phyloP scores from a whole-genome alignment of 2,888 invertebrate species.

The Apocheima hispidaria region DNA sequence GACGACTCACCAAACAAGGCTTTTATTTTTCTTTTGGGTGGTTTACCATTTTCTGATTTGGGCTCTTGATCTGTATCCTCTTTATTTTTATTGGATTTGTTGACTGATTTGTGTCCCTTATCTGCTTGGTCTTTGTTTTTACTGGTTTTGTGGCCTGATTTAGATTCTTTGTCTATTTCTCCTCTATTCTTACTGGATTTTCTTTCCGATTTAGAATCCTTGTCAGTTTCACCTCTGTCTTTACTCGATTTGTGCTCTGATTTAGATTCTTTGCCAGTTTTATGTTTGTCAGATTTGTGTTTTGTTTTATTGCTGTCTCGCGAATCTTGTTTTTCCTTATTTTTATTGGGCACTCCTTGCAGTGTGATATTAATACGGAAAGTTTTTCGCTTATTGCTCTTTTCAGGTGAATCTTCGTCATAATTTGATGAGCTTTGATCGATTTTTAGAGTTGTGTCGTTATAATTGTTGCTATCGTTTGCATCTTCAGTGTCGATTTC shows the following conservation, averaged over 20 bases:
- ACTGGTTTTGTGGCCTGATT: slow-evolving; percentile 31
- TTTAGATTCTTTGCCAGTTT: slow-evolving; percentile 7
- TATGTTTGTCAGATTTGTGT: slow-evolving; percentile 25
- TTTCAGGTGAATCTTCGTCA: slow-evolving; percentile 32
- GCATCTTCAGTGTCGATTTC: slow-evolving; percentile 44
- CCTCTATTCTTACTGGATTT: slow-evolving; percentile 16
- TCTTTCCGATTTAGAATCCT: slow-evolving; percentile 17
- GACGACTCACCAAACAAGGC: slow-evolving; percentile 84
- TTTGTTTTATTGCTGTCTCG: slow-evolving; percentile 21
- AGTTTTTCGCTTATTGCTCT: slow-evolving; percentile 57
- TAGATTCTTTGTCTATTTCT: slow-evolving; percentile 7
- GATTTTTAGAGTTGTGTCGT: slow-evolving; percentile 64
- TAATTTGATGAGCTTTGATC: slow-evolving; percentile 44
- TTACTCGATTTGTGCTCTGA: slow-evolving; percentile 21
- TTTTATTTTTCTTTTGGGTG: slow-evolving; percentile 77
- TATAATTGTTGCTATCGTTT: slow-evolving; percentile 42
- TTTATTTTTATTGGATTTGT: slow-evolving; percentile 38
- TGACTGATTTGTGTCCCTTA: slow-evolving; percentile 16
- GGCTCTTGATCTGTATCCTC: slow-evolving; percentile 35
- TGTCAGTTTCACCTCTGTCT: slow-evolving; percentile 22
- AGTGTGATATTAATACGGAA: slow-evolving; percentile 79
- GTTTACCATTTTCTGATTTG: slow-evolving; percentile 57
- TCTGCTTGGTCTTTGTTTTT: slow-evolving; percentile 25
- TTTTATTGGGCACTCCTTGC: slow-evolving; percentile 65
- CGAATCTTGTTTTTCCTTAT: slow-evolving; percentile 31